Base-by-base conservation (phyloP, 2,888 invertebrate species). In the Endotricha flammealis region DNA sequence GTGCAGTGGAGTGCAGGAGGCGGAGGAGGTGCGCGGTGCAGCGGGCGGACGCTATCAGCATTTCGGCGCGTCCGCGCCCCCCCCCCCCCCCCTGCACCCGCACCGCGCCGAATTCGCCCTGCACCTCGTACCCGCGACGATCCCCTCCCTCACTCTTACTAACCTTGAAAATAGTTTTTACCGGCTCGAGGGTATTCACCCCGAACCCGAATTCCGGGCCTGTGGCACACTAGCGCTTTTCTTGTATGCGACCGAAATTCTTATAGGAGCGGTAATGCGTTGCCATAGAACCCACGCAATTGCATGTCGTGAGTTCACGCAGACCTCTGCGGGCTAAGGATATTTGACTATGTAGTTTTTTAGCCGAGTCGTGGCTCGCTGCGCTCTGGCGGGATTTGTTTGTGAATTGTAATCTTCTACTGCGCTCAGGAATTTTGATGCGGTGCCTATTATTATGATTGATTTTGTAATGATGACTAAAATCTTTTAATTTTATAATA, bases 111-210 rank as follows among this genome's bases (percentile, higher is more conserved):
- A 75, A 80, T 76, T 78, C 73, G 77, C 82, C 80, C 80, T 77
- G 74, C 76, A 66, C 75, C 72, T 70, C 66, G 55, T 59, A 66
- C 75, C 70, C 72, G 77, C 69, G 65, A 71, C 72, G 79, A 67
- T 81, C 85, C 85, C 83, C 80, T 82, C 82, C 75, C 59, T 53
- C 72, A 62, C 64, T 57, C 63, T 62, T 63, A 65, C 77, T 85
- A 86, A 85, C 86, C 86, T 86, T 86, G 86, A 86, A 86, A 83
- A 83, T 82, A 83, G 86, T 86, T 86, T 85, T 83, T 85, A 86
- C 83, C 75, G 76, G 69, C 77, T 57, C 53, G 81, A 86, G 86
- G 86, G 86, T 86, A 86, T 86, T 86, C 83, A 86, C 86, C 86
- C 83, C 83, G 73, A 77, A 78, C 79, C 83, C 82, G 66, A 82